A percentile compares a stretch with the other conserved stretches of the same genome.
phyloP scores from a whole-genome alignment of 2,113 vertebrate species.

The Suricata suricatta region DNA sequence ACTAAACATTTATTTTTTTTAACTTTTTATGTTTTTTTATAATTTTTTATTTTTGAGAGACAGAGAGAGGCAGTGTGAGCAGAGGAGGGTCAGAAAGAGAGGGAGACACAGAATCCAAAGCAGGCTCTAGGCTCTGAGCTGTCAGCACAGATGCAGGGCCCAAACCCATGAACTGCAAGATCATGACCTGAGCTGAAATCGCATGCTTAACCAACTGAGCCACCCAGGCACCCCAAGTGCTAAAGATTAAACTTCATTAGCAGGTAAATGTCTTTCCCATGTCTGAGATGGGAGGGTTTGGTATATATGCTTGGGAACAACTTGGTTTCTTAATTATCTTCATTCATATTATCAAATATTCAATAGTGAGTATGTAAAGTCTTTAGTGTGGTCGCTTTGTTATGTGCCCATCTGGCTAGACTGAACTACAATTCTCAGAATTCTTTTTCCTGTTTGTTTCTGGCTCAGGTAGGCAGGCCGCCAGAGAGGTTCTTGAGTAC shows the following conservation, averaged over 20 bases:
- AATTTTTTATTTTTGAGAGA: too few species aligned
- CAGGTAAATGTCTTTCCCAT: not conserved
- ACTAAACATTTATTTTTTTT: not conserved
- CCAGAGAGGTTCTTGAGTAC: not conserved
- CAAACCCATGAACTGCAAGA: too few species aligned
- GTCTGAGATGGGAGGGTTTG: not conserved
- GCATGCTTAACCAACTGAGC: too few species aligned
- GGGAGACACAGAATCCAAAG: too few species aligned
- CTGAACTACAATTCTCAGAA: not conserved
- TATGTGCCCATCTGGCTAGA: not conserved
- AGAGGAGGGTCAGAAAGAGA: too few species aligned
- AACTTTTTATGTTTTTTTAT: too few species aligned
- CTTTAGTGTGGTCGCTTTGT: not conserved
- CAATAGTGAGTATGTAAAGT: not conserved
- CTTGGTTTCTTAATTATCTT: not conserved
- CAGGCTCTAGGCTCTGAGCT: too few species aligned
- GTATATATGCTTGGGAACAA: not conserved
- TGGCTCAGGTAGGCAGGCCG: not conserved
- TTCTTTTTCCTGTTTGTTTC: not conserved
- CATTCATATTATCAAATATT: not conserved
- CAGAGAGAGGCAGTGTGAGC: too few species aligned
- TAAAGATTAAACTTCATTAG: not conserved
- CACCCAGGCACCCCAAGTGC: too few species aligned
- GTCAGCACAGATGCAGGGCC: too few species aligned
- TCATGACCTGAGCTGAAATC: too few species aligned